Percentiles rank a stretch among this genome's conserved stretches.
Conservation (phyloP, 2,888 invertebrate species). For the Rapana venosa region DNA sequence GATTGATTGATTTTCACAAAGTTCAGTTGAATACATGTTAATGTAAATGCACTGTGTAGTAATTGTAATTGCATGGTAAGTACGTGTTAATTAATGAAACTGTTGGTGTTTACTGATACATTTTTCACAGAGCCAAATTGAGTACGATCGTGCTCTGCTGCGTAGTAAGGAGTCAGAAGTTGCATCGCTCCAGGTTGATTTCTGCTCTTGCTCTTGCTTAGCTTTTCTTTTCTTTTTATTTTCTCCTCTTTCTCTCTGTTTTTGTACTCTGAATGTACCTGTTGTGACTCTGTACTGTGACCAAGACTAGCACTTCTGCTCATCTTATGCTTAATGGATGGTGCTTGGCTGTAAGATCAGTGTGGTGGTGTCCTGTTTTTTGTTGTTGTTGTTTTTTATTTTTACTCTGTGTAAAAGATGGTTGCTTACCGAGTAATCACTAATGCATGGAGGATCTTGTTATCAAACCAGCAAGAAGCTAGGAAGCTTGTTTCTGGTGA, state of each 20-base stretch:
- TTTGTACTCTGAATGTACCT: not conserved
- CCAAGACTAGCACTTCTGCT: not conserved
- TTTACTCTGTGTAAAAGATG: too few species aligned
- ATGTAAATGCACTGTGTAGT: too few species aligned
- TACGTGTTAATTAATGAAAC: too few species aligned
- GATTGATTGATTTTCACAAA: too few species aligned
- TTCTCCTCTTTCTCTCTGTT: not conserved
- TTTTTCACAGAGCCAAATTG: constrained; percentile 41
- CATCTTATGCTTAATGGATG: not conserved
- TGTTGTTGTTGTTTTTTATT: too few species aligned
- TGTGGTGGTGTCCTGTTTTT: too few species aligned
- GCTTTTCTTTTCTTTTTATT: not conserved
- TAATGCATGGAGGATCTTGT: not conserved
- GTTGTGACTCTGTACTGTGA: not conserved
- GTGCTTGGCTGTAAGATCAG: not conserved
- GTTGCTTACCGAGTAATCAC: not conserved
- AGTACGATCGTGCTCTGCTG: constrained; percentile 30
- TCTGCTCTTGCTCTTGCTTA: not conserved
- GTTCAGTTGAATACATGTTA: too few species aligned
- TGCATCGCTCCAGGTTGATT: constrained; percentile 32
- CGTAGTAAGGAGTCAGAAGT: constrained; percentile 39
- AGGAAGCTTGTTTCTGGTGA: too few species aligned
- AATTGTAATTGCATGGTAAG: too few species aligned
- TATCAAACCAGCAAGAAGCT: too few species aligned
- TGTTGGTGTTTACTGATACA: too few species aligned